Evolutionary conservation across 2,888 invertebrate genomes (phyloP), one percentile per base, ranked within the genome.

Genomic region (Dioctria rufipes): DNA sequence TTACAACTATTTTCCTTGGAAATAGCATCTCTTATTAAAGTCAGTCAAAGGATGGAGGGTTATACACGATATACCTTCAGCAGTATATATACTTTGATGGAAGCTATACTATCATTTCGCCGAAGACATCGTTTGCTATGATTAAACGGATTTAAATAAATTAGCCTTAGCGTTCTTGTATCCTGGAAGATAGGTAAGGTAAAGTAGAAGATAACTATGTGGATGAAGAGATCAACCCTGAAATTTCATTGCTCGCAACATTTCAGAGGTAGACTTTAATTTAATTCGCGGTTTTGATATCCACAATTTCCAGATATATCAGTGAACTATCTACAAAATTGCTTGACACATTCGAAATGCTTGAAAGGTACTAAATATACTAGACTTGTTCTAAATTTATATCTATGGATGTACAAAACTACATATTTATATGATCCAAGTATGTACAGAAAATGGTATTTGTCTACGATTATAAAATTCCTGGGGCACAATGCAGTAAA

Each of bases 71-170:
- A 25, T 25, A 25, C 25, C 25, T 25, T 25, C 25, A 25, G 25
- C 25, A 25, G 25, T 25, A 25, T 25, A 25, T 25, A 2, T 25
- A 25, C 25, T 25, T 67, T 13, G 67, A 43, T 46, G 67, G 67
- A 46, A 67, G 46, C 25, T 25, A 25, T 25, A 25, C 25, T 46
- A 13, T 43, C 46, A 67, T 67, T 67, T 67, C 67, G 67, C 46
- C 3, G 42, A 43, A 43, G 67, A 67, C 46, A 46, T 67, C 67
- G 67, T 67, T 67, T 67, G 67, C 67, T 67, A 67, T 67, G 67
- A 67, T 67, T 67, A 67, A 67, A 67, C 67, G 67, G 67, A 67
- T 67, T 67, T 67, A 67, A 67, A 67, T 67, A 67, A 67, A 67
- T 67, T 67, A 67, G 67, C 67, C 43, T 67, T 25, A 25, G 25